Evolutionary conservation across 2,888 invertebrate species (phyloP).

Genomic region (Pristionchus arcanus): DNA sequence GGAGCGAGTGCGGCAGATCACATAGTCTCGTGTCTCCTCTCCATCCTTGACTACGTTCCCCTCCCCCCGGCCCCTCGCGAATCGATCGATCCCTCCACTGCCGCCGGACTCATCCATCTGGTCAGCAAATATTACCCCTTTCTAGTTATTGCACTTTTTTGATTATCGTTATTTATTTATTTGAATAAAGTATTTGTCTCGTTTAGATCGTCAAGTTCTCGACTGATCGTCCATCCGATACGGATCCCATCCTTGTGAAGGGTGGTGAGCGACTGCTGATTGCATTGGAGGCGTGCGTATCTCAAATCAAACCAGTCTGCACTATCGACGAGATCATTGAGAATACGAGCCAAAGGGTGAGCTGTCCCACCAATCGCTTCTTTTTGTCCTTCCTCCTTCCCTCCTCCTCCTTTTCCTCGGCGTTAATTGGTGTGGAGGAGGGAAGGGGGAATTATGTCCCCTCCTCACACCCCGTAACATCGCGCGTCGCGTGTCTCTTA

Average conservation of each 20-base stretch:
- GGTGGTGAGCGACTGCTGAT: conserved; percentile 14
- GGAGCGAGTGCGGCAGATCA: conserved; percentile 43
- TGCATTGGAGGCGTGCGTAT: conserved; percentile 37
- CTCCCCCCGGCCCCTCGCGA: conserved; percentile 32
- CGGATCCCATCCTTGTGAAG: not conserved
- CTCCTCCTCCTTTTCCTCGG: not conserved
- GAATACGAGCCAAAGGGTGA: conserved; percentile 36
- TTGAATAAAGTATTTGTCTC: not conserved
- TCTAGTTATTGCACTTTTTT: not conserved
- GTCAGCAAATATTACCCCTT: not conserved
- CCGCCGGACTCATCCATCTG: conserved; percentile 41
- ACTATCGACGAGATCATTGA: conserved; percentile 49
- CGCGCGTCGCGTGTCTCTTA: not conserved
- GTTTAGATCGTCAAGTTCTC: conserved; percentile 44
- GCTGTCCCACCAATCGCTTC: not conserved
- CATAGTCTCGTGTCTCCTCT: conserved; percentile 41
- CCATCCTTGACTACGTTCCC: conserved; percentile 33
- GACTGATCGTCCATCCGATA: not conserved
- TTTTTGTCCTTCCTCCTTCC: not conserved
- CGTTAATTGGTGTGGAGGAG: not conserved
- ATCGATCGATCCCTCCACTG: conserved; percentile 40
- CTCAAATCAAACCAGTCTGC: conserved; percentile 50
- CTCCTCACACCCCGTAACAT: not conserved
- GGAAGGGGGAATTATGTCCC: conserved; percentile 1
- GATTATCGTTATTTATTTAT: not conserved